Percentiles rank a stretch among this genome's conserved stretches.
These are phyloP conservation scores for Pelobates fuscus DNA, from an alignment of 2,113 vertebrate genomes.

Conservation along the genomic window DNA sequence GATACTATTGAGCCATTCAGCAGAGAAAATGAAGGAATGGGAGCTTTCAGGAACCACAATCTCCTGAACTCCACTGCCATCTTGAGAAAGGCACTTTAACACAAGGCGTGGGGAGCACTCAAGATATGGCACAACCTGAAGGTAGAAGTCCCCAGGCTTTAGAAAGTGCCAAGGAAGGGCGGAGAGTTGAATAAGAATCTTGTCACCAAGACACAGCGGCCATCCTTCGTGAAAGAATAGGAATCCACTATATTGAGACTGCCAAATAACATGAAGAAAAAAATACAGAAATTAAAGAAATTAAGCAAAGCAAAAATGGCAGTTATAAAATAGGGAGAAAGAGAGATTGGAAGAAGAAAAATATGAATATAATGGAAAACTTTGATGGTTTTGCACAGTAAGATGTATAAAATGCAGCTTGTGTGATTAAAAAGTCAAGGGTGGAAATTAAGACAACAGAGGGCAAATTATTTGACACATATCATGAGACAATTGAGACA, in stretches of 20 bases:
- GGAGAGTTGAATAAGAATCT: slow-evolving; percentile 85
- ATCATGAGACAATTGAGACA: too few species aligned
- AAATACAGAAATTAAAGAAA: neutral
- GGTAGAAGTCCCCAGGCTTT: slow-evolving; percentile 86
- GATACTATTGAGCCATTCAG: slow-evolving; percentile 86
- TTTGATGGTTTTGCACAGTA: too few species aligned
- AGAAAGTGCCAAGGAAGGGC: slow-evolving; percentile 87
- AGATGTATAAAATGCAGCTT: too few species aligned
- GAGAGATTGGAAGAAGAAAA: too few species aligned
- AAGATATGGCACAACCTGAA: slow-evolving; percentile 87
- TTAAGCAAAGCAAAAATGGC: too few species aligned
- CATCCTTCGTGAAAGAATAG: slow-evolving; percentile 89
- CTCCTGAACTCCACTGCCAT: slow-evolving; percentile 82
- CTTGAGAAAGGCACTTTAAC: slow-evolving; percentile 83
- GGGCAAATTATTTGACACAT: too few species aligned
- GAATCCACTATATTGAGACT: slow-evolving; percentile 89
- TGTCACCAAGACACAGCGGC: slow-evolving; percentile 80
- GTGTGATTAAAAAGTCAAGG: too few species aligned
- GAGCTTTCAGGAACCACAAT: slow-evolving; percentile 79
- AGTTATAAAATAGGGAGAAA: too few species aligned
- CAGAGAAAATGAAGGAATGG: slow-evolving; percentile 84
- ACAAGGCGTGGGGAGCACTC: slow-evolving; percentile 82
- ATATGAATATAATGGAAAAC: too few species aligned
- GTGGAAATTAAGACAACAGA: too few species aligned
- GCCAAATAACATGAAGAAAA: slow-evolving; percentile 9